Evolutionary conservation across 2,888 invertebrate genomes (phyloP), one percentile per base, ranked within the genome.

Genomic region (Napeogenes sylphis): DNA sequence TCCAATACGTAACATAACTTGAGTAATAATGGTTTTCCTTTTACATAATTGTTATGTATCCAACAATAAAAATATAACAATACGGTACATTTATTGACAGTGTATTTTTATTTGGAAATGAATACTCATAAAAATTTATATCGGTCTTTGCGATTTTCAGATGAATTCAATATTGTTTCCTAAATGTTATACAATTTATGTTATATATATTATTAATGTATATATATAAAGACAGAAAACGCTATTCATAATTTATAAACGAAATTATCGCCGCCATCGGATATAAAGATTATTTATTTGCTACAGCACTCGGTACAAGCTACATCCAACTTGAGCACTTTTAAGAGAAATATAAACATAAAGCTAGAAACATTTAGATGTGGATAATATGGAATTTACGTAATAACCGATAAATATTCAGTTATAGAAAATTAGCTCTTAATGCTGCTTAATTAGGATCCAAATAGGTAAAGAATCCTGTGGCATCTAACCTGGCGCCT

Each of bases 401-500:
- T 66, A 65, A 65, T 58, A 71, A 68, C 30, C 42, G 65, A 70
- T 63, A 59, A 61, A 60, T 56, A 61, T 69, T 72, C 65, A 65
- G 56, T 62, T 62, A 60, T 51, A 21, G 55, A 30, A 51, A 30
- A 51, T 51, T 51, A 51, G 51, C 30, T 51, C 51, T 51, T 51
- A 51, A 30, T 30, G 30, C 51, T 30, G 6, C 0, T 51, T 51
- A 51, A 51, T 51, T 51, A 51, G 21, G 51, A 51, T 51, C 30
- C 51, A 62, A 42, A 62, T 47, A 45, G 47, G 45, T 21, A 33
- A 51, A 45, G 45, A 32, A 38, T 58, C 56, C 14, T 64, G 65
- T 71, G 67, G 65, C 61, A 59, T 71, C 69, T 68, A 63, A 71
- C 53, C 71, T 71, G 77, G 77, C 77, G 79, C 76, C 75, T 64